Base-by-base conservation (phyloP, 2,113 vertebrate genomes). In the Lasiurus borealis region DNA sequence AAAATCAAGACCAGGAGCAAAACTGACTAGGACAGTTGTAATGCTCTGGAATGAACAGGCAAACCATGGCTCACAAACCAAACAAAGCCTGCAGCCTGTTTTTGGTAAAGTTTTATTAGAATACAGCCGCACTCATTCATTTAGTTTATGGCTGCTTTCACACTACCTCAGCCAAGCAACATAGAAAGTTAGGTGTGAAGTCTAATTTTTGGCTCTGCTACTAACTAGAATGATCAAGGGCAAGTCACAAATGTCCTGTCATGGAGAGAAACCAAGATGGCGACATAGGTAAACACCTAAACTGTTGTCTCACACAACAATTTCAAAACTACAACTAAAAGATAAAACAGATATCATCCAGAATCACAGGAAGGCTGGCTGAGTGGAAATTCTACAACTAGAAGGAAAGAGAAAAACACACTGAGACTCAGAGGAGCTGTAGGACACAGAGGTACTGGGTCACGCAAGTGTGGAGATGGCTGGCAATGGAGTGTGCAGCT, bases 1-100 rank as follows among this genome's bases (percentile, higher is more conserved):
- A 68, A 93, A 83, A 91, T 31, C 10, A 94, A 88, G 46, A 94
- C n/a, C 72, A 78, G 25, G 71, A 19, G 12, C 72, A 90, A 88
- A 73, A 40, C 36, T 46, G 72, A 25, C 34, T 36, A 59, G 8
- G 34, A 44, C 3, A 46, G 16, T 54, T 62, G n/a, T 62, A 59
- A 21, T 36, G 36, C 23, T 83, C 6, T 31, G 52, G 27, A 96
- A 69, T 2, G 11, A 48, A 34, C 52, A 75, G 54, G 85, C 40
- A 71, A 66, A 88, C 19, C 11, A 40, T 18, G 14, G 44, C 8
- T 44, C 64, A 57, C 8, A 76, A 48, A n/a, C 25, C 44, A 46
- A 31, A 21, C 16, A 36, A 68, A 40, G 44, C n/a, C n/a, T 29
- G 25, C 36, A 84, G n/a, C 14, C 14, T 57, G 44, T 59, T 85